Conservation (phyloP, 2,797 vertebrate species). For the Anguilla anguilla region DNA sequence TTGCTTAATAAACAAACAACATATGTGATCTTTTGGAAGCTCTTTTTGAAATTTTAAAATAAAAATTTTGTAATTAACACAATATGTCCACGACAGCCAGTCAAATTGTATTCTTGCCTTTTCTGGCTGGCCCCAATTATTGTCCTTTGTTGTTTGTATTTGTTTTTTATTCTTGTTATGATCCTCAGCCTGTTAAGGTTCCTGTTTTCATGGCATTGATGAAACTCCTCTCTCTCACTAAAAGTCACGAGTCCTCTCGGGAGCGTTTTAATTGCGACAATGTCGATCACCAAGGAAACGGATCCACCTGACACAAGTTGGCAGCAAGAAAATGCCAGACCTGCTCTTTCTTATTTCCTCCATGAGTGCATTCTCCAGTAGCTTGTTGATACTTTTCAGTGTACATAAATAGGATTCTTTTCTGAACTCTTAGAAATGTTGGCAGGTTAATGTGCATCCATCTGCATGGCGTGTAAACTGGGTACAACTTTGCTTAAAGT, state of each 20-base stretch:
- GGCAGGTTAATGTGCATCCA: not conserved
- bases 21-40: not conserved
- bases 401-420: conserved; percentile 23
- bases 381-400: conserved; percentile 18
- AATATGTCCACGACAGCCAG: too few species aligned
- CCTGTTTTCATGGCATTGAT: conserved; percentile 42
- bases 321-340: not conserved
- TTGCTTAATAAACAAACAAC: not conserved
- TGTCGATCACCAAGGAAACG: conserved; percentile 45
- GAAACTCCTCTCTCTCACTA: conserved; percentile 5
- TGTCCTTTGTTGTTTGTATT: not conserved
- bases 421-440: conserved; percentile 2
- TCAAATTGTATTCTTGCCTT: not conserved
- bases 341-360: not conserved
- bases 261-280: conserved; percentile 23
- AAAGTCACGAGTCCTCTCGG: conserved; percentile 17
- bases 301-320: not conserved
- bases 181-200: conserved; percentile 40
- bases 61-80: too few species aligned
- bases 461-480: not conserved
- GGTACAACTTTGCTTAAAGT: not conserved
- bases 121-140: not conserved
- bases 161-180: not conserved
- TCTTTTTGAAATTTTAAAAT: not conserved
- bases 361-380: not conserved